Percentiles rank a stretch among this genome's conserved stretches.
phyloP scores from a whole-genome alignment of 2,797 vertebrate genomes.

The Paedocypris micromegethes region DNA sequence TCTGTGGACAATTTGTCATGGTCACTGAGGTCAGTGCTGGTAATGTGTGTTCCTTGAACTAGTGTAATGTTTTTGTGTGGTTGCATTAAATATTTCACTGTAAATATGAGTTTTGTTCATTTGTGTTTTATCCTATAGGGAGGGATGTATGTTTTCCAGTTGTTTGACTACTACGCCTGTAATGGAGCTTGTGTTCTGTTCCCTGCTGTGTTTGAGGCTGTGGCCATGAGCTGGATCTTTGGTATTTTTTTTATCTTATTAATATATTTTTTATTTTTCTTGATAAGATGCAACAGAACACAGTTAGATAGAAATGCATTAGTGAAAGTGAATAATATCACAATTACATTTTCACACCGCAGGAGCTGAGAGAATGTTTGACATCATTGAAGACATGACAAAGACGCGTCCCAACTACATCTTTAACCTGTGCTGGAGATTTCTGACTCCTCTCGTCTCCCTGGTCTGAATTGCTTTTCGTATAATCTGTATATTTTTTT shows the following conservation, averaged over 20 bases:
- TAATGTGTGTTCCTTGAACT: conserved; percentile 65
- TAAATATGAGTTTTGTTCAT: too few relatives aligned
- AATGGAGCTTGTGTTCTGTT: conserved; percentile 84
- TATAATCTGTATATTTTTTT: too few relatives aligned
- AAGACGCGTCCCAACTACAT: conserved; percentile 67
- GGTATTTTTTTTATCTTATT: conserved; percentile 59
- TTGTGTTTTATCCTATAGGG: conserved; percentile 65
- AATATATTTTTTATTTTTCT: too few relatives aligned
- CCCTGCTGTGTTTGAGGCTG: conserved; percentile 74
- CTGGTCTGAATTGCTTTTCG: conserved; percentile 51
- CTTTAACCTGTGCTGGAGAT: conserved; percentile 83
- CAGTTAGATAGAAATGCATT: too few relatives aligned
- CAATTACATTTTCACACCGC: not conserved
- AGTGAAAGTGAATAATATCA: too few relatives aligned
- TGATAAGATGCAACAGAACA: not conserved
- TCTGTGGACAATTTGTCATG: conserved; percentile 48
- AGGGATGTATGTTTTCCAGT: conserved; percentile 91
- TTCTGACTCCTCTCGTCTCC: conserved; percentile 75
- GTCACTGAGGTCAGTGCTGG: conserved; percentile 58
- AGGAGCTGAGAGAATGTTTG: conserved; percentile 73
- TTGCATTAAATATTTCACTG: too few relatives aligned
- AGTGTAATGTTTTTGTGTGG: too few relatives aligned
- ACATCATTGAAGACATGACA: conserved; percentile 80
- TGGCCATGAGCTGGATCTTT: conserved; percentile 83
- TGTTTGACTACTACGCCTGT: conserved; percentile 89